A percentile compares a stretch with the other conserved stretches of the same genome.
These are phyloP conservation scores for Sebastes fasciatus DNA, from an alignment of 2,113 vertebrate genomes.

Conservation along the genomic window DNA sequence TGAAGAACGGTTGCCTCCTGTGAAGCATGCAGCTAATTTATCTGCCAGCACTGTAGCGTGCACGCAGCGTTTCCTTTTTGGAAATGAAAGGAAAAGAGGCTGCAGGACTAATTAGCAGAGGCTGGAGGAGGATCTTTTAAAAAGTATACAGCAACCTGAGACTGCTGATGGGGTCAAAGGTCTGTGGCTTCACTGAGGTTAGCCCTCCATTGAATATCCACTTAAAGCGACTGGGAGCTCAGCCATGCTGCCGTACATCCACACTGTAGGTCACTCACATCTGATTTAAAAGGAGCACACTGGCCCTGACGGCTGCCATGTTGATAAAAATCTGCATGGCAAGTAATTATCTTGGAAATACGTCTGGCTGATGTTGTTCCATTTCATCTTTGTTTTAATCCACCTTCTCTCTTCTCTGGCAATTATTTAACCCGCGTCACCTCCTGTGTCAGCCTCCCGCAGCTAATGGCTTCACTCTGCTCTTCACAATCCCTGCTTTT, in stretches of 20 bases:
- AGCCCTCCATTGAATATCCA: slow-evolving; percentile 49
- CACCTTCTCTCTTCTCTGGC: slow-evolving; percentile 39
- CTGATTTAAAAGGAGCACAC: slow-evolving; percentile 40
- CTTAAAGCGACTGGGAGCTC: slow-evolving; percentile 31
- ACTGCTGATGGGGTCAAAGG: slow-evolving; percentile 61
- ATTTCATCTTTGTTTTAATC: slow-evolving; percentile 59
- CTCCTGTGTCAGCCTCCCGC: slow-evolving; percentile 36
- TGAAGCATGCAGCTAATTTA: slow-evolving; percentile 74
- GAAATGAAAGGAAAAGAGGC: slow-evolving; percentile 70
- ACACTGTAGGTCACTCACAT: slow-evolving; percentile 53
- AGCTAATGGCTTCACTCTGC: slow-evolving; percentile 56
- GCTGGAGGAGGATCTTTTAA: slow-evolving; percentile 60
- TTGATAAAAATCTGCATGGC: slow-evolving; percentile 62
- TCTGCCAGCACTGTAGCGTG: slow-evolving; percentile 59
- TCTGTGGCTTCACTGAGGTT: slow-evolving; percentile 56
- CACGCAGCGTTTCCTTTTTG: slow-evolving; percentile 61
- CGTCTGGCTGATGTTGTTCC: slow-evolving; percentile 35
- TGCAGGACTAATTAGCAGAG: slow-evolving; percentile 73
- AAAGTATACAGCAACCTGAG: slow-evolving; percentile 58
- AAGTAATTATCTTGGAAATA: slow-evolving; percentile 65
- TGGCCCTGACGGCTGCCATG: slow-evolving; percentile 56
- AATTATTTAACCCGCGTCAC: slow-evolving; percentile 66
- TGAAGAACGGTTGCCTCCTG: slow-evolving; percentile 65
- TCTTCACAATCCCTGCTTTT: slow-evolving; percentile 33
- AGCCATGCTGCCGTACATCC: slow-evolving; percentile 33